These are phyloP conservation scores for Ifrita kowaldi DNA, from an alignment of 2,113 vertebrate species.

Conservation along the genomic window DNA sequence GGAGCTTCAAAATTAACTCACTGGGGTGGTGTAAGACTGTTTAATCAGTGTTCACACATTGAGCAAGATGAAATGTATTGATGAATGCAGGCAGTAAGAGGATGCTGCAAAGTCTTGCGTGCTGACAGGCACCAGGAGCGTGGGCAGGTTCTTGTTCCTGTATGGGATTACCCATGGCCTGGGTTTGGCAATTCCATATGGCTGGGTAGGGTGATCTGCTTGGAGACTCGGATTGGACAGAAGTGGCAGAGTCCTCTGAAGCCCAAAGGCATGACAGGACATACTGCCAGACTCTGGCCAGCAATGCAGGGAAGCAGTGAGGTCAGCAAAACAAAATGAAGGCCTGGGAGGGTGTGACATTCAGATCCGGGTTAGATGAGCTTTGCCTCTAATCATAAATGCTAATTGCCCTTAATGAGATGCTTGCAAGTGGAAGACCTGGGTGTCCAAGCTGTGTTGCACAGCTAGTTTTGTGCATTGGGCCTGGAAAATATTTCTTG, in stretches of 20 bases:
- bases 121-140: rapidly evolving
- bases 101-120: not conserved
- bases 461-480: not conserved
- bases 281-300: rapidly evolving
- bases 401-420: not conserved
- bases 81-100: not conserved
- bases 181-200: not conserved
- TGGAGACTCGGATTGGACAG: not conserved
- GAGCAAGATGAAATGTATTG: not conserved
- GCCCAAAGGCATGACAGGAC: not conserved
- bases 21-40: not conserved
- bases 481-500: not conserved
- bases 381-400: not conserved
- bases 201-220: not conserved
- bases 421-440: not conserved
- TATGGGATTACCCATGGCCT: not conserved
- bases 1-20: not conserved
- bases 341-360: not conserved
- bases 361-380: not conserved
- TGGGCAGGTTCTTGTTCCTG: not conserved
- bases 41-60: rapidly evolving
- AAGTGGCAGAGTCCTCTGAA: not conserved
- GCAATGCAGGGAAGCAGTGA: not conserved
- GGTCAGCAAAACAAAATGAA: not conserved
- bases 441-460: not conserved